These are phyloP conservation scores for Odontomyia ornata DNA, from an alignment of 2,888 invertebrate genomes.

Conservation along the genomic window DNA sequence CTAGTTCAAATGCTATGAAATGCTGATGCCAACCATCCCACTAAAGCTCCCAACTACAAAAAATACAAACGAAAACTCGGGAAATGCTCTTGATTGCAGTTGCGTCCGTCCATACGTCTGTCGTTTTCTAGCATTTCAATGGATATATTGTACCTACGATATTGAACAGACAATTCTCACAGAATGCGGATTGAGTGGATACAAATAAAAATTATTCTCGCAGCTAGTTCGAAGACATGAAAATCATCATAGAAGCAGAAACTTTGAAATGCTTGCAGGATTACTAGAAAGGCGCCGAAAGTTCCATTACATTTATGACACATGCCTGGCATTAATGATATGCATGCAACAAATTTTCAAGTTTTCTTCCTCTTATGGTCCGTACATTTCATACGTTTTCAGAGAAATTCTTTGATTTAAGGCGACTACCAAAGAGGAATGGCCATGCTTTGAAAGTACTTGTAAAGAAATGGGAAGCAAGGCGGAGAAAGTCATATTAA, in stretches of 20 bases:
- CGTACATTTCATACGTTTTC: not conserved
- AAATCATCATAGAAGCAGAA: too few relatives aligned
- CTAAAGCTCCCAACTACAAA: not conserved
- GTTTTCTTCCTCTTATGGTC: not conserved
- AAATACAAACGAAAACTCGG: not conserved
- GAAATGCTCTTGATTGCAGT: not conserved
- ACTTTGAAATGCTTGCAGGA: too few relatives aligned
- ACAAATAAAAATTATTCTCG: not conserved
- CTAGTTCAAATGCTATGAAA: conserved; percentile 2
- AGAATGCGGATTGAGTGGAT: not conserved
- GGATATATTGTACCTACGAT: conserved; percentile 5
- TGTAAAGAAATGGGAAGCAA: not conserved
- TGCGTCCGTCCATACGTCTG: conserved; percentile 11
- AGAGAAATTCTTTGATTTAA: conserved; percentile 6
- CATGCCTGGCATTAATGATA: conserved; percentile 3
- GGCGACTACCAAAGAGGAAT: not conserved
- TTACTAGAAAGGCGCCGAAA: not conserved
- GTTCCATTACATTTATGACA: conserved; percentile 22
- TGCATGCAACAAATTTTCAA: conserved; percentile 24
- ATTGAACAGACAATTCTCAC: not conserved
- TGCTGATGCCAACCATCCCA: conserved; percentile 17
- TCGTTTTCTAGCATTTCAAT: conserved; percentile 23
- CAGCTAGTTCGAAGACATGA: not conserved
- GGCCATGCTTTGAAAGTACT: not conserved
- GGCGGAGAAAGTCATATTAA: not conserved